Conservation (phyloP, 2,888 invertebrate genomes). For the Sinotaia quadrata region DNA sequence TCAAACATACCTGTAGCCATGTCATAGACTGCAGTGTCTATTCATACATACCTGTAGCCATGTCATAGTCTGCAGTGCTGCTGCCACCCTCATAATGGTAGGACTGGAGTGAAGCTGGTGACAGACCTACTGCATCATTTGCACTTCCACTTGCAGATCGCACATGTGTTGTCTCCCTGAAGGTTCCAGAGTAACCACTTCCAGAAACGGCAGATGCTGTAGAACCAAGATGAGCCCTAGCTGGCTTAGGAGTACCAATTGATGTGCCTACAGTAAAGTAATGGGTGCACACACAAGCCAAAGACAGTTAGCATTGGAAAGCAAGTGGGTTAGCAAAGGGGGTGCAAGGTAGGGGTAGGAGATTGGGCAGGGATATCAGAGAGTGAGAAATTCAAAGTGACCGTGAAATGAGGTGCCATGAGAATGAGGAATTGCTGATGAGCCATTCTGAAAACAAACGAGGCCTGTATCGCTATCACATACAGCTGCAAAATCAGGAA, state of each 20-base stretch:
- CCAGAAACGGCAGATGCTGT: conserved; percentile 42
- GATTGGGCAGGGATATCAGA: too few relatives aligned
- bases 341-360: not conserved
- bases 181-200: conserved; percentile 32
- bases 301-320: conserved; percentile 5
- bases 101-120: conserved; percentile 33
- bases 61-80: conserved; percentile 40
- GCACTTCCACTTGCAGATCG: conserved; percentile 23
- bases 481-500: not conserved
- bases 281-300: not conserved
- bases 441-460: not conserved
- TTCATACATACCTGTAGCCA: conserved; percentile 34
- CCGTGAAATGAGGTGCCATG: not conserved
- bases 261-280: conserved; percentile 48
- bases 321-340: conserved; percentile 5
- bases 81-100: conserved; percentile 40
- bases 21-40: too few relatives aligned
- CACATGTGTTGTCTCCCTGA: conserved; percentile 17
- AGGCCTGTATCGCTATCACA: not conserved
- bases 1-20: too few relatives aligned
- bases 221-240: conserved; percentile 51
- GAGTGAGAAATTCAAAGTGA: not conserved
- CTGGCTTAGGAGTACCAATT: conserved; percentile 59
- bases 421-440: not conserved
- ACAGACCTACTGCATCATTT: conserved; percentile 27